Conservation (phyloP, 2,888 invertebrate species). For the Drosophila ezoana region DNA sequence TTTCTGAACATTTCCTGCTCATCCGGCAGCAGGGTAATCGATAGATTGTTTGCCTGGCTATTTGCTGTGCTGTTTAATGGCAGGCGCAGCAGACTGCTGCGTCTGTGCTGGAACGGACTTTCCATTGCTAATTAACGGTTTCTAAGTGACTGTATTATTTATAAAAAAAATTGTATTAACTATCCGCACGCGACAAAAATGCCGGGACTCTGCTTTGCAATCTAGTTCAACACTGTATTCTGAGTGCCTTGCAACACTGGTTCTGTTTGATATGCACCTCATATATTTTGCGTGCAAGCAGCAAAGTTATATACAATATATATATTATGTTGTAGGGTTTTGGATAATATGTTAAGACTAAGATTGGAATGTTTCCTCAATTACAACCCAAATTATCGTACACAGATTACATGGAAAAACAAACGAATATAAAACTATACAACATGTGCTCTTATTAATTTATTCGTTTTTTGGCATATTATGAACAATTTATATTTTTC, state of each 20-base stretch:
- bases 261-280: slow-evolving; percentile 2
- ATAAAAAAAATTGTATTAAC: background rate
- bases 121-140: slow-evolving; percentile 44
- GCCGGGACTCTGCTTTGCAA: slow-evolving; percentile 47
- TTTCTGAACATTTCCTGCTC: slow-evolving; percentile 61
- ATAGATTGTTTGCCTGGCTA: slow-evolving; percentile 46
- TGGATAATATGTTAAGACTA: too few species aligned
- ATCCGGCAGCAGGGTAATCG: slow-evolving; percentile 72
- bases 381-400: too few species aligned
- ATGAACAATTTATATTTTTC: too few species aligned
- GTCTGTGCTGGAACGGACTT: slow-evolving; percentile 54
- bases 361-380: too few species aligned
- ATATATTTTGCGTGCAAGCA: background rate
- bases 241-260: slow-evolving; percentile 22
- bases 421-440: too few species aligned
- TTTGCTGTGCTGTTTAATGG: slow-evolving; percentile 40
- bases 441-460: too few species aligned
- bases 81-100: slow-evolving; percentile 50
- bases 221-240: slow-evolving; percentile 30
- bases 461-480: too few species aligned
- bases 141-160: background rate
- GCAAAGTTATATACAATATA: background rate
- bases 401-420: too few species aligned
- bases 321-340: too few species aligned
- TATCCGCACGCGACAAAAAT: slow-evolving; percentile 60